A percentile compares a stretch with the other conserved stretches of the same genome.
Evolutionary conservation across 2,888 invertebrate genomes (phyloP).

Genomic region (Catocala sponsa): DNA sequence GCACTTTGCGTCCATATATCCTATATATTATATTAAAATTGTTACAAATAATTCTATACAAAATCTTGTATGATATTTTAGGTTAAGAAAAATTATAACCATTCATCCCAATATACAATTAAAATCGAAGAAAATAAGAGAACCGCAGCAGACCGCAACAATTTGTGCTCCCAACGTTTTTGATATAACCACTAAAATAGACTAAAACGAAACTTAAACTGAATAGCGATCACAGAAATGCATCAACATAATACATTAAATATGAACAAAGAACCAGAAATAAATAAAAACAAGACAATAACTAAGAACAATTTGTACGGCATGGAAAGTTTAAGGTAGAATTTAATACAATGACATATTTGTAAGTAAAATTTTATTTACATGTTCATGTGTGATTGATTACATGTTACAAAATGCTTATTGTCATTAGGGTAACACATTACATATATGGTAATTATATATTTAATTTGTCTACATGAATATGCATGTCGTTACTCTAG

Average conservation of each 20-base stretch:
- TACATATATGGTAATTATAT: slow-evolving; percentile 30
- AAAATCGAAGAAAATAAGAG: slow-evolving; percentile 28
- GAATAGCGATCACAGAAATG: slow-evolving; percentile 84
- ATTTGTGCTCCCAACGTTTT: slow-evolving; percentile 71
- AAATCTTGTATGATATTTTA: slow-evolving; percentile 35
- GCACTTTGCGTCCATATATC: slow-evolving; percentile 31
- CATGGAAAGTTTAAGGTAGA: slow-evolving; percentile 51
- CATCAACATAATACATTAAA: slow-evolving; percentile 66
- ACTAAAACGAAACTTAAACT: slow-evolving; percentile 73
- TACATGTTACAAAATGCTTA: slow-evolving; percentile 77
- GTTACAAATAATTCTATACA: slow-evolving; percentile 22
- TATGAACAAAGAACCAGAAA: slow-evolving; percentile 57
- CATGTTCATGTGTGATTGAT: slow-evolving; percentile 61
- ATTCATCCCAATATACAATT: slow-evolving; percentile 40
- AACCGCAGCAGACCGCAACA: slow-evolving; percentile 40
- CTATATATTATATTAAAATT: slow-evolving; percentile 24
- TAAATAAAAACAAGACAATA: slow-evolving; percentile 57
- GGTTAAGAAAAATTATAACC: slow-evolving; percentile 32
- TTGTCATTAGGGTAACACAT: slow-evolving; percentile 76
- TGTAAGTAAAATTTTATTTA: slow-evolving; percentile 61
- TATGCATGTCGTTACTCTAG: slow-evolving; percentile 41
- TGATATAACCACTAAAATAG: slow-evolving; percentile 58
- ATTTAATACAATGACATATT: slow-evolving; percentile 32
- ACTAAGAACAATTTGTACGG: slow-evolving; percentile 64
- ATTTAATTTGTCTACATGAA: slow-evolving; percentile 46